Conservation (phyloP, 2,113 vertebrate species). For the rabbit (Oryctolagus cuniculus) region DNA sequence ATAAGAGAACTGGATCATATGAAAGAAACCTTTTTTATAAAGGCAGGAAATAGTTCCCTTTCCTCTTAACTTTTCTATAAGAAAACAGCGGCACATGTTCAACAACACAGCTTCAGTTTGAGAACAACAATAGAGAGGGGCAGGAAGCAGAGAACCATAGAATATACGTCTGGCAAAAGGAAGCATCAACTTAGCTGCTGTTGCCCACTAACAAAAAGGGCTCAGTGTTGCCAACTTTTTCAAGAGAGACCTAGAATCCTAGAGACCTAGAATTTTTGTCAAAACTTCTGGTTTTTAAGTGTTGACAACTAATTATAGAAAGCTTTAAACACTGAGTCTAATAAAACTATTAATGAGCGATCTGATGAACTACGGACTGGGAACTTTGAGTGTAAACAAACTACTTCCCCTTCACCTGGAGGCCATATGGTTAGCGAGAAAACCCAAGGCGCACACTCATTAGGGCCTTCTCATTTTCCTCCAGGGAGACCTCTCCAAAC, state of each 20-base stretch:
- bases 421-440: neutral
- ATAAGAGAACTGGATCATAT: neutral
- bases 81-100: neutral
- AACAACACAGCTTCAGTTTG: neutral
- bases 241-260: neutral
- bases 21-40: conserved; percentile 5
- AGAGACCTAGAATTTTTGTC: neutral
- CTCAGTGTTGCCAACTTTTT: neutral
- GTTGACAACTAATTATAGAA: conserved; percentile 40
- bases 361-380: neutral
- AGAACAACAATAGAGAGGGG: neutral
- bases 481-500: neutral
- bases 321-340: conserved; percentile 41
- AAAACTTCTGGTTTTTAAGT: conserved; percentile 51
- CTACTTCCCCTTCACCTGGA: neutral
- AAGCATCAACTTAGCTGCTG: neutral
- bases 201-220: neutral
- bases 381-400: neutral
- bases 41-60: neutral
- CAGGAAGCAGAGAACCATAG: neutral
- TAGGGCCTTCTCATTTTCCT: neutral
- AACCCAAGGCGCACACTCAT: neutral
- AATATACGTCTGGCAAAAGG: conserved; percentile 10
- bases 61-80: neutral
- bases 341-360: conserved; percentile 62